phyloP scores from a whole-genome alignment of 2,113 vertebrate species.

The Vicugna pacos region DNA sequence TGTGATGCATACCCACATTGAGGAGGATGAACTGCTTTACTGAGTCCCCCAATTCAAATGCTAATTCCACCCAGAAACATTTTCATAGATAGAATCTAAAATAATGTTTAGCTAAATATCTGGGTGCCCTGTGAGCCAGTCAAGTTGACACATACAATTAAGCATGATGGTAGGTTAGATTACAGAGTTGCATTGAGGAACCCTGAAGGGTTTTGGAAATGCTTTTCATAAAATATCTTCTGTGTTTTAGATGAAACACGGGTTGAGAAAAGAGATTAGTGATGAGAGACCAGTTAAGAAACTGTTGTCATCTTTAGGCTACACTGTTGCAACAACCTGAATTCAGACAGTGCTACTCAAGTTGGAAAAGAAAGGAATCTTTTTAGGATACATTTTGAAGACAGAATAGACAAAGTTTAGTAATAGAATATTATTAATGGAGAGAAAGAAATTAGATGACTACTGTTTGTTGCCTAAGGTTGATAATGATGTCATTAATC shows the following conservation, averaged over 20 bases:
- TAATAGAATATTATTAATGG: constrained; percentile 20
- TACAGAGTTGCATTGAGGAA: neutral
- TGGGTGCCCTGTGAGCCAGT: neutral
- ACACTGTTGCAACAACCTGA: neutral
- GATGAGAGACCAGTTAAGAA: neutral
- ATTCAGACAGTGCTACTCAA: constrained; percentile 38
- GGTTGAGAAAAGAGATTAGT: constrained; percentile 14
- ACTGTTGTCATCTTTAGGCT: neutral
- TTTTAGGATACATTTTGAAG: constrained; percentile 44
- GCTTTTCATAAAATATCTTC: neutral
- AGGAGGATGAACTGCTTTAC: neutral
- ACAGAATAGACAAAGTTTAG: neutral
- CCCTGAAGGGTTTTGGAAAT: neutral
- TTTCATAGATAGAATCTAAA: neutral
- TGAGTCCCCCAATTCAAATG: neutral
- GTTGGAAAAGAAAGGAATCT: constrained; percentile 24
- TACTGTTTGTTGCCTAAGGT: constrained; percentile 31
- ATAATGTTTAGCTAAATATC: neutral
- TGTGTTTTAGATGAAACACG: neutral
- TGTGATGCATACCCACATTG: neutral
- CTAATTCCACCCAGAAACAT: neutral
- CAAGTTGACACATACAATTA: neutral
- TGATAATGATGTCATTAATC: constrained; percentile 63
- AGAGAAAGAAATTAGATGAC: constrained; percentile 7
- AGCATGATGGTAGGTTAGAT: neutral